Evolutionary conservation across 2,888 invertebrate genomes (phyloP).

Genomic region (Adelognathus sp.): DNA sequence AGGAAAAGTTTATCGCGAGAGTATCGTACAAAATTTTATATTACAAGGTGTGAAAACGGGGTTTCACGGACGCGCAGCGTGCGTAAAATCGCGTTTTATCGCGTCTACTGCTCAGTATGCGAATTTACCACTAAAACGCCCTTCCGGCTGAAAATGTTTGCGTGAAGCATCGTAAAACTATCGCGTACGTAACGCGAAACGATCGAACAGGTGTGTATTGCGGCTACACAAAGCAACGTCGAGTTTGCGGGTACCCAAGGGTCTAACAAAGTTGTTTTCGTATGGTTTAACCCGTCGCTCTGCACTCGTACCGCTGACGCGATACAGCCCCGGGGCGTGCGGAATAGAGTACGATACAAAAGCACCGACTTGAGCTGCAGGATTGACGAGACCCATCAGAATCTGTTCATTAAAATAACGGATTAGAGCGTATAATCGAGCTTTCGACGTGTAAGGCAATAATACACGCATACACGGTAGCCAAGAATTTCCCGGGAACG

Average conservation of each 20-base stretch:
- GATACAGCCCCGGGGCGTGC: slow-evolving; percentile 27
- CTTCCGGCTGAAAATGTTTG: too few species aligned
- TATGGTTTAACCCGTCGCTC: slow-evolving; percentile 67
- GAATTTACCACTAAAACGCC: too few species aligned
- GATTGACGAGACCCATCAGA: slow-evolving; percentile 46
- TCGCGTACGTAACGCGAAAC: slow-evolving; percentile 19
- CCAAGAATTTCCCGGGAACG: neutral
- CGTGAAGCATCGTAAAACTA: too few species aligned
- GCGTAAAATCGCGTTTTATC: too few species aligned
- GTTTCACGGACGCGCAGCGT: too few species aligned
- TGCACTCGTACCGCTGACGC: slow-evolving; percentile 41
- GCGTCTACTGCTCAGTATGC: too few species aligned
- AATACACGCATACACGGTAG: neutral
- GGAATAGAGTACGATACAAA: slow-evolving; percentile 4
- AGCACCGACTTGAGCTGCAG: slow-evolving; percentile 22
- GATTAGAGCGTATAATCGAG: slow-evolving; percentile 32
- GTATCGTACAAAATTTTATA: too few species aligned
- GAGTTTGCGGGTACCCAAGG: slow-evolving; percentile 42
- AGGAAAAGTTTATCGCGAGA: too few species aligned
- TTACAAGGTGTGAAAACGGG: too few species aligned
- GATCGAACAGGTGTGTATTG: neutral
- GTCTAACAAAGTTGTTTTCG: slow-evolving; percentile 68
- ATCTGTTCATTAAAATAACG: slow-evolving; percentile 65
- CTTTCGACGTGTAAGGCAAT: neutral
- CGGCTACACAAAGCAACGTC: too few species aligned